phyloP scores from a whole-genome alignment of 2,888 invertebrate genomes.

The Spisula subtruncata region DNA sequence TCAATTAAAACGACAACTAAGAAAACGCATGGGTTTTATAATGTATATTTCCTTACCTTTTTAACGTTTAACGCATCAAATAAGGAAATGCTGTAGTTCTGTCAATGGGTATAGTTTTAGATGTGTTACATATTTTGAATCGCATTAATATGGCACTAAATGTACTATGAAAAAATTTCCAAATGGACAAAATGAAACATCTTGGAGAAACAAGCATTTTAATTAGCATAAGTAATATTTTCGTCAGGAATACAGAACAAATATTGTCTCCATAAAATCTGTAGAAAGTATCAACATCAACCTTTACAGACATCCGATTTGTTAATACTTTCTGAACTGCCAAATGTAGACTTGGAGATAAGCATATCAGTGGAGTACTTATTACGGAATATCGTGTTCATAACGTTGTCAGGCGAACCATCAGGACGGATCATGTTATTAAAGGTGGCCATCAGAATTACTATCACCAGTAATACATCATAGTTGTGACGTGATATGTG shows the following conservation, averaged over 20 bases:
- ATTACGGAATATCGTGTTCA: constrained; percentile 44
- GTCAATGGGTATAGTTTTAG: too few relatives aligned
- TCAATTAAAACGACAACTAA: too few relatives aligned
- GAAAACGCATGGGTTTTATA: too few relatives aligned
- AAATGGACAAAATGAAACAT: too few relatives aligned
- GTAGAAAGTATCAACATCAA: background rate
- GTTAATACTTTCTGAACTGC: constrained; percentile 26
- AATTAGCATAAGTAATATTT: too few relatives aligned
- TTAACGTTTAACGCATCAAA: too few relatives aligned
- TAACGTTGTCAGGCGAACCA: background rate
- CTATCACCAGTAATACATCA: constrained; percentile 38
- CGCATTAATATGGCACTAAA: too few relatives aligned
- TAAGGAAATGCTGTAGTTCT: too few relatives aligned
- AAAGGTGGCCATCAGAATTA: constrained; percentile 7
- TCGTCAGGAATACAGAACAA: background rate
- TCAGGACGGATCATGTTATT: constrained; percentile 34
- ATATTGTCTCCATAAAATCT: background rate
- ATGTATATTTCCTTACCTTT: too few relatives aligned
- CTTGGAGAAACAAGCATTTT: too few relatives aligned
- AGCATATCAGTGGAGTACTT: constrained; percentile 25
- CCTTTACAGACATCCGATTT: background rate
- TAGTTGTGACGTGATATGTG: constrained; percentile 13
- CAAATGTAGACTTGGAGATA: constrained; percentile 9
- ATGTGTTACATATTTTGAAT: too few relatives aligned
- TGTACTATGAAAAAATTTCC: too few relatives aligned